Evolutionary conservation across 2,888 invertebrate species (phyloP).

Genomic region (Cheiracanthium punctorium): DNA sequence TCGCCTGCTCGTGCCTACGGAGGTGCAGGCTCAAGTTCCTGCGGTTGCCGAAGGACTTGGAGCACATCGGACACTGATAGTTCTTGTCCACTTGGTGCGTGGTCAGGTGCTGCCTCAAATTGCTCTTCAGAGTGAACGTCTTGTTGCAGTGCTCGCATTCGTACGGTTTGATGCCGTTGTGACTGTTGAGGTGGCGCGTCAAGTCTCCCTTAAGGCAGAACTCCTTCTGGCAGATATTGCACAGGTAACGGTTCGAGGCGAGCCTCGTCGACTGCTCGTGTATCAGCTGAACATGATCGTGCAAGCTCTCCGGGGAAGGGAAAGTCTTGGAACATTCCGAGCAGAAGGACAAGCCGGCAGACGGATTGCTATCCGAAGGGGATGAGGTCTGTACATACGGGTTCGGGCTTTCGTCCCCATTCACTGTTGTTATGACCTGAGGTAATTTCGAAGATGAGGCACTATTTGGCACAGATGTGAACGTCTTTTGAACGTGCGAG

Average conservation of each 20-base stretch:
- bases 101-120: slow-evolving; percentile 65
- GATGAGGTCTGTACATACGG: slow-evolving; percentile 57
- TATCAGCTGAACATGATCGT: slow-evolving; percentile 58
- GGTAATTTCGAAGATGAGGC: slow-evolving; percentile 57
- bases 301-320: slow-evolving; percentile 58
- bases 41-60: slow-evolving; percentile 65
- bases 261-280: slow-evolving; percentile 63
- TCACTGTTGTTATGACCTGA: slow-evolving; percentile 39
- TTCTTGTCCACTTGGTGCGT: slow-evolving; percentile 53
- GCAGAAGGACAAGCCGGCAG: slow-evolving; percentile 63
- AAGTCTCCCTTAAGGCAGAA: slow-evolving; percentile 67
- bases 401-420: slow-evolving; percentile 25
- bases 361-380: slow-evolving; percentile 52
- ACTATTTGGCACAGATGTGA: slow-evolving; percentile 44
- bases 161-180: slow-evolving; percentile 70
- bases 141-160: slow-evolving; percentile 68
- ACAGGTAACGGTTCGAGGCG: slow-evolving; percentile 54
- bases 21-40: slow-evolving; percentile 66
- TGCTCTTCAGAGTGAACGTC: slow-evolving; percentile 68
- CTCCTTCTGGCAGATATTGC: slow-evolving; percentile 65
- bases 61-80: slow-evolving; percentile 67
- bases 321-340: slow-evolving; percentile 67
- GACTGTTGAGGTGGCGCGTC: slow-evolving; percentile 68
- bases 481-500: slow-evolving; percentile 52
- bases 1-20: slow-evolving; percentile 54